These are phyloP conservation scores for Chrysodeixis includens DNA, from an alignment of 2,888 invertebrate species.

Conservation along the genomic window DNA sequence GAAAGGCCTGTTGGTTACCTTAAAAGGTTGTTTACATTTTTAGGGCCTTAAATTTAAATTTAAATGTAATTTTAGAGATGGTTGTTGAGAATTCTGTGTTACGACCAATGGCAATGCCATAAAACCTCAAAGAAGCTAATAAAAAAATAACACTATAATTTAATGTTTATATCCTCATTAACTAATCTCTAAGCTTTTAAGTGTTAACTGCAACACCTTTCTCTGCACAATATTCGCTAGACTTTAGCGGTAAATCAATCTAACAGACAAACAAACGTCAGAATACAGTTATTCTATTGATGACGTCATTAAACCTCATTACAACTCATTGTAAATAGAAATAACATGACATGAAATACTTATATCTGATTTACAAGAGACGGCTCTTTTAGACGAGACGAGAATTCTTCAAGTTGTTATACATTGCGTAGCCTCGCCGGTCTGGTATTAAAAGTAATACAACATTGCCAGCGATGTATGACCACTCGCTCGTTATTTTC, in stretches of 20 bases:
- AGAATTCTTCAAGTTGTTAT: no score
- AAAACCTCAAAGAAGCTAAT: background rate
- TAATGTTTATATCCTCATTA: background rate
- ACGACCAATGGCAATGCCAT: background rate
- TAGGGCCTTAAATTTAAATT: no score
- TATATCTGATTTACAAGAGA: conserved; percentile 59
- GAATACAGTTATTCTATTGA: conserved; percentile 71
- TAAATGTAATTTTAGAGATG: background rate
- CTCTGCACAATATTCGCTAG: conserved; percentile 11
- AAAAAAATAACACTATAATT: background rate
- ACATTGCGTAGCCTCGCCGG: no score
- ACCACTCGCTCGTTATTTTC: no score
- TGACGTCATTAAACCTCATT: conserved; percentile 51
- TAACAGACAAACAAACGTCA: conserved; percentile 65
- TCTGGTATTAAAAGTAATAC: no score
- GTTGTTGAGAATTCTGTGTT: background rate
- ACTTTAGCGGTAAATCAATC: conserved; percentile 64
- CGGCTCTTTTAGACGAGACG: no score
- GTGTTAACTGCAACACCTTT: background rate
- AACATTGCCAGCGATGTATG: no score
- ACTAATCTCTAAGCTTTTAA: background rate
- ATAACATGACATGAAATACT: conserved; percentile 54
- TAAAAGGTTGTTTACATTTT: background rate
- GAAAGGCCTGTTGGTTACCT: conserved; percentile 4
- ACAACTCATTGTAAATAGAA: conserved; percentile 33